phyloP scores from a whole-genome alignment of 2,888 invertebrate genomes.

The Neoascia interrupta region DNA sequence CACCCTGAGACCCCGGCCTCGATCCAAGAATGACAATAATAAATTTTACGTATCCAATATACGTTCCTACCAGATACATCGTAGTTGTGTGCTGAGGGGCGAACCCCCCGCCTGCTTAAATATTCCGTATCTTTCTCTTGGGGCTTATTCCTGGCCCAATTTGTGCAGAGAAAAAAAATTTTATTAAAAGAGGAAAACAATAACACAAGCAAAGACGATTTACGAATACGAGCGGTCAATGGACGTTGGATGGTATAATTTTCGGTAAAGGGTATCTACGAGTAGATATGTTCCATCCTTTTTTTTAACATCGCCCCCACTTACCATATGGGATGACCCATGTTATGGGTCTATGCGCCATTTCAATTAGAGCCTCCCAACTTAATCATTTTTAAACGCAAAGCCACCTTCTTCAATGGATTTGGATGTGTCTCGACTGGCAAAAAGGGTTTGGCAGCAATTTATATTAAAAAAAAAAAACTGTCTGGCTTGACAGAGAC shows the following conservation, averaged over 20 bases:
- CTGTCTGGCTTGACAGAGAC: slow-evolving; percentile 31
- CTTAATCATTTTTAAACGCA: slow-evolving; percentile 62
- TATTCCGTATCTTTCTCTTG: slow-evolving; percentile 22
- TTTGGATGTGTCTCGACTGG: slow-evolving; percentile 6
- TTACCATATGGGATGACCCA: too few species aligned
- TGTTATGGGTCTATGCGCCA: background rate
- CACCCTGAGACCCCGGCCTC: slow-evolving; percentile 65
- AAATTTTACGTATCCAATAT: slow-evolving; percentile 59
- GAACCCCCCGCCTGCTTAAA: slow-evolving; percentile 8
- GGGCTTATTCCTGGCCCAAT: slow-evolving; percentile 53
- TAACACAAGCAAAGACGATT: slow-evolving; percentile 3
- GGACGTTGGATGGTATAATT: slow-evolving; percentile 48
- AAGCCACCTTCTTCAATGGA: slow-evolving; percentile 41
- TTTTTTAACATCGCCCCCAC: too few species aligned
- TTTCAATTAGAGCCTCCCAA: slow-evolving; percentile 15
- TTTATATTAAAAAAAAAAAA: slow-evolving; percentile 14
- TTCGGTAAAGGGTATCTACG: too few species aligned
- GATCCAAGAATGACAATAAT: slow-evolving; percentile 67
- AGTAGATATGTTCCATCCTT: too few species aligned
- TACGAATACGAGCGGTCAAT: slow-evolving; percentile 37
- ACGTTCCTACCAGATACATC: slow-evolving; percentile 1
- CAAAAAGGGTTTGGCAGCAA: slow-evolving; percentile 23
- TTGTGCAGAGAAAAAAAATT: slow-evolving; percentile 20
- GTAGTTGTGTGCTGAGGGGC: background rate
- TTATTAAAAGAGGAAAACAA: slow-evolving; percentile 10